Evolutionary conservation across 2,797 vertebrate genomes (phyloP).

Genomic region (Pelobates cultripes): DNA sequence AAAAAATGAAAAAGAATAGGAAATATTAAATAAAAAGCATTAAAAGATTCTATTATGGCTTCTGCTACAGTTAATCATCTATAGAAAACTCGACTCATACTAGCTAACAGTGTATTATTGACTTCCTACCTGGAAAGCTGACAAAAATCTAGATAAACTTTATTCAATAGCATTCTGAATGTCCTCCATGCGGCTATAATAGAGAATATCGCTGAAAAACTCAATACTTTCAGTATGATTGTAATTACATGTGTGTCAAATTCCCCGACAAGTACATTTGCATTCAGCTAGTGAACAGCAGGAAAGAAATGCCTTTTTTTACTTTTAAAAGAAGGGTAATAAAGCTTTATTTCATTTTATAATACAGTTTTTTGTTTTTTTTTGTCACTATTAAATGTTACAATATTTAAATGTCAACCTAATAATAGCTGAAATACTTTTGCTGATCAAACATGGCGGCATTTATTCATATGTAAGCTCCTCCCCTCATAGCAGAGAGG

Average conservation of each 20-base stretch:
- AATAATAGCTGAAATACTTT: too few relatives aligned
- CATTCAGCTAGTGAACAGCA: conserved; percentile 12
- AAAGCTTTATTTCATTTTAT: background rate
- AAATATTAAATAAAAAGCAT: background rate
- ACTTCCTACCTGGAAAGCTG: background rate
- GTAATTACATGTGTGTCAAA: conserved; percentile 30
- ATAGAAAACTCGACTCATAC: background rate
- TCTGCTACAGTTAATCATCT: background rate
- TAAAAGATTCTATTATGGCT: background rate
- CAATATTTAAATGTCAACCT: too few relatives aligned
- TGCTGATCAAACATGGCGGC: too few relatives aligned
- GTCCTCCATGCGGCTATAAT: background rate
- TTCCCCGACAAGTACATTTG: conserved; percentile 22
- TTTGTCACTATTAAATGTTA: background rate
- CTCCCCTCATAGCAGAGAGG: too few relatives aligned
- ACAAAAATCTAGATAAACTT: background rate
- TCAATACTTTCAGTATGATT: conserved; percentile 18
- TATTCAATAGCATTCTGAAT: background rate
- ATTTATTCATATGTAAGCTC: too few relatives aligned
- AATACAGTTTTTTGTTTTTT: background rate
- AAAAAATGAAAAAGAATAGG: background rate
- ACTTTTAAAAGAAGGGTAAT: background rate
- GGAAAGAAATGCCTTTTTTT: background rate
- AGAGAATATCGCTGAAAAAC: background rate
- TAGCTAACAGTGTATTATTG: background rate